These are phyloP conservation scores for Aspiorhynchus laticeps DNA, from an alignment of 2,113 vertebrate species.

Conservation along the genomic window DNA sequence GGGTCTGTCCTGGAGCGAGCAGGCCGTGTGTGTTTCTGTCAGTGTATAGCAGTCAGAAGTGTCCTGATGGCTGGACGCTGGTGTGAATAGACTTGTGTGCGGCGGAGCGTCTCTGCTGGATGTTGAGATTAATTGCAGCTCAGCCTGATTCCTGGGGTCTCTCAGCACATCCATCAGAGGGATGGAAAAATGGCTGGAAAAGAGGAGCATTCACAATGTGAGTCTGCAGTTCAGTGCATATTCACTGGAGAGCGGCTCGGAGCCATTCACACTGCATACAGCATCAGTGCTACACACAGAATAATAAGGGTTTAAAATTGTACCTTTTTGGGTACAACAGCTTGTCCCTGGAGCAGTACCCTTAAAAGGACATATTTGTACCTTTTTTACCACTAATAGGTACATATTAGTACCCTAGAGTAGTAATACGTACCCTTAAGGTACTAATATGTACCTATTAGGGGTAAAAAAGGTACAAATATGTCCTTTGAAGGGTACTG, in stretches of 20 bases:
- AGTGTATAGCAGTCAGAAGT: neutral
- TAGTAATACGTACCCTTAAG: no score
- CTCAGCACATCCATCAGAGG: conserved; percentile 67
- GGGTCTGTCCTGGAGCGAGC: neutral
- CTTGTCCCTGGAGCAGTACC: no score
- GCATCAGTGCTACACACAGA: no score
- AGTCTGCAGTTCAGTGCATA: conserved; percentile 62
- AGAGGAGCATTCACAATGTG: conserved; percentile 76
- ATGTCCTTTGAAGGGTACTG: no score
- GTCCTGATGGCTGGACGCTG: conserved; percentile 35
- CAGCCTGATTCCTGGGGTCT: conserved; percentile 45
- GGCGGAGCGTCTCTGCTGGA: neutral
- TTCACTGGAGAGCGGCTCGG: no score
- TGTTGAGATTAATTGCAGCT: neutral
- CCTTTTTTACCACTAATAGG: no score
- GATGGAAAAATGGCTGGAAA: conserved; percentile 80
- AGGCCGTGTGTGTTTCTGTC: neutral
- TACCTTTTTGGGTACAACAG: no score
- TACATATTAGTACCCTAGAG: no score
- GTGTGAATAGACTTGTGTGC: neutral
- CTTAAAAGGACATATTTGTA: no score
- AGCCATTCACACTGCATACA: neutral
- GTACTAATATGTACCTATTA: no score
- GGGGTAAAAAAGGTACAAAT: no score
- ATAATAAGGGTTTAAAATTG: no score